phyloP scores from a whole-genome alignment of 2,888 invertebrate genomes.

The Andrena praecox region DNA sequence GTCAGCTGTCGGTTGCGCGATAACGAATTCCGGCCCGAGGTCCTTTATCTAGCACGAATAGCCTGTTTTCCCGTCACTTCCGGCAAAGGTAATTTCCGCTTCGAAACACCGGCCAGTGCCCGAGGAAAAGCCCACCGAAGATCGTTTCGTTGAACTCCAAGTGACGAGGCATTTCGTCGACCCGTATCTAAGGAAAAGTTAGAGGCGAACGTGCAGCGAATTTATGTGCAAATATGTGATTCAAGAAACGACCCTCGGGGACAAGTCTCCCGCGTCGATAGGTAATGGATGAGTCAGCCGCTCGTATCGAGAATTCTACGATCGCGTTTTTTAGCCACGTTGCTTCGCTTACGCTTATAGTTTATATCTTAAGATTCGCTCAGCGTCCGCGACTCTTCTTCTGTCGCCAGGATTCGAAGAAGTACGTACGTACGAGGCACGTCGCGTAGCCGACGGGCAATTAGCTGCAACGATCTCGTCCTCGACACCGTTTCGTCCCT shows the following conservation, averaged over 20 bases:
- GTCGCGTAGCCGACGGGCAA: neutral
- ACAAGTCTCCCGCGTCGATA: neutral
- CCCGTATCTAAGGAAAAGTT: neutral
- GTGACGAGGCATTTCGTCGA: too few relatives aligned
- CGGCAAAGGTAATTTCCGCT: too few relatives aligned
- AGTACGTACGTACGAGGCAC: too few relatives aligned
- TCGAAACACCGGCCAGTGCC: too few relatives aligned
- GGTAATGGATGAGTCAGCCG: neutral
- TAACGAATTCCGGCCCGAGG: neutral
- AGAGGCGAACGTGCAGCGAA: neutral
- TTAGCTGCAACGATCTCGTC: constrained; percentile 9
- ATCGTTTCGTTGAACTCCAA: too few relatives aligned
- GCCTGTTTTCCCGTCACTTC: neutral
- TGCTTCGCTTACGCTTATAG: neutral
- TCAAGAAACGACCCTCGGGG: neutral
- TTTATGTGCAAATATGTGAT: too few relatives aligned
- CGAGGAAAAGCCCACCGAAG: too few relatives aligned
- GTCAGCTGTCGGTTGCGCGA: constrained; percentile 25
- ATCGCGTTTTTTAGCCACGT: neutral
- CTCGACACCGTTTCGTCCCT: constrained; percentile 8
- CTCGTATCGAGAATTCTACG: neutral
- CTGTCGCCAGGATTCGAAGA: neutral
- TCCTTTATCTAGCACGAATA: neutral
- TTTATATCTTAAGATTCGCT: neutral
- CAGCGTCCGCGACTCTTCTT: neutral